Conservation (phyloP, 2,113 vertebrate genomes). For the Trogon surrucura region DNA sequence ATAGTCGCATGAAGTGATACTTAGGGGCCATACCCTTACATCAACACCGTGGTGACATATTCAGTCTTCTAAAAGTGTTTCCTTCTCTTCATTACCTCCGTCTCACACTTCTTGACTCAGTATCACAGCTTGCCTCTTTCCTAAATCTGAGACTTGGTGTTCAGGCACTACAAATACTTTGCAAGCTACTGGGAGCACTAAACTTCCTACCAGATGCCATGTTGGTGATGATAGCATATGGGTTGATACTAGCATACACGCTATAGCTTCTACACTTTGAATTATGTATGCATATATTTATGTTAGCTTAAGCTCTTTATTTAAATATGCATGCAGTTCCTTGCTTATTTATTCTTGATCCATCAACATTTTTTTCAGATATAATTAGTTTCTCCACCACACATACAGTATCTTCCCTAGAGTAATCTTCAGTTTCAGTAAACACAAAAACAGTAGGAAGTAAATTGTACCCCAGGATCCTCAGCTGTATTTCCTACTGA, state of each 20-base stretch:
- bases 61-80: not conserved
- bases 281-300: not conserved
- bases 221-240: not conserved
- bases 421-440: conserved; percentile 4
- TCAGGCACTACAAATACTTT: not conserved
- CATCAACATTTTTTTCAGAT: not conserved
- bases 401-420: not conserved
- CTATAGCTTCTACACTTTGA: not conserved
- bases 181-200: not conserved
- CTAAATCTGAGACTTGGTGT: not conserved
- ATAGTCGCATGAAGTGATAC: not conserved
- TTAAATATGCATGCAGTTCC: not conserved
- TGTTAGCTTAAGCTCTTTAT: not conserved
- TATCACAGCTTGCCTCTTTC: not conserved
- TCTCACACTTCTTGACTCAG: not conserved
- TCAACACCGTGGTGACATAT: not conserved
- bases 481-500: not conserved
- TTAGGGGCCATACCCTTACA: not conserved
- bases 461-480: not conserved
- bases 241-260: not conserved
- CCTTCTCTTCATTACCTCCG: not conserved
- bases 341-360: not conserved
- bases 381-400: not conserved
- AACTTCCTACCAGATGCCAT: not conserved
- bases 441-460: conserved; percentile 3